phyloP scores from a whole-genome alignment of 2,113 vertebrate species.

The Amazona guildingii region DNA sequence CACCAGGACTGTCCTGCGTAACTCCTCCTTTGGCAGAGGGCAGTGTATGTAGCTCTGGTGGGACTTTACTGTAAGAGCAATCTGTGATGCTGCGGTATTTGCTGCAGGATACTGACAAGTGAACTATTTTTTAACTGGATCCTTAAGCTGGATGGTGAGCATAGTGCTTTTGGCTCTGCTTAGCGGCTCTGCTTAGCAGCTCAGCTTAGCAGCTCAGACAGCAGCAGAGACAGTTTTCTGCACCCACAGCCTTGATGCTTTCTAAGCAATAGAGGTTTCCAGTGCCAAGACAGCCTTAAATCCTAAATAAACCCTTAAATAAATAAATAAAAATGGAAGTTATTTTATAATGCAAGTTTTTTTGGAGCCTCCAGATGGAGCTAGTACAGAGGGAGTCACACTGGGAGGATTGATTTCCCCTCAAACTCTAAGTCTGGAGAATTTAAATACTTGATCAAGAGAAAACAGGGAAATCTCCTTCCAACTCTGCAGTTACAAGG shows the following conservation, averaged over 20 bases:
- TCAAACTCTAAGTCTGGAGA: neutral
- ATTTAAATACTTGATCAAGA: neutral
- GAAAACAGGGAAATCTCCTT: neutral
- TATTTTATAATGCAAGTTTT: neutral
- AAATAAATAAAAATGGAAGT: neutral
- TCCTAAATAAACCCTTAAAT: neutral
- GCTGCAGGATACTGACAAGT: neutral
- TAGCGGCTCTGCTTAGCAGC: too few species aligned
- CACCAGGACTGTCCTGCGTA: neutral
- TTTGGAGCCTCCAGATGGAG: conserved; percentile 42
- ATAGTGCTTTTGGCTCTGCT: neutral
- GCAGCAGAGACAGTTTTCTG: neutral
- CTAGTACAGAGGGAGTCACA: conserved; percentile 1
- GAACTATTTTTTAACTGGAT: neutral
- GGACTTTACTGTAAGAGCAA: neutral
- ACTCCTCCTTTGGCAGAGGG: neutral
- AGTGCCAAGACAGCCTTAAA: neutral
- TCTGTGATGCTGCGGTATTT: neutral
- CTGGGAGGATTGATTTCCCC: neutral
- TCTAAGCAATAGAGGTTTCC: neutral
- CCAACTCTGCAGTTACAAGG: neutral
- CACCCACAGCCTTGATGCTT: neutral
- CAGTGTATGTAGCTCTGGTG: neutral
- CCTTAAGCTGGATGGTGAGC: neutral
- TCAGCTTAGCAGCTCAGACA: rapidly evolving